Conservation (phyloP, 1,140 invertebrate species). For the Drosophila santomea region DNA sequence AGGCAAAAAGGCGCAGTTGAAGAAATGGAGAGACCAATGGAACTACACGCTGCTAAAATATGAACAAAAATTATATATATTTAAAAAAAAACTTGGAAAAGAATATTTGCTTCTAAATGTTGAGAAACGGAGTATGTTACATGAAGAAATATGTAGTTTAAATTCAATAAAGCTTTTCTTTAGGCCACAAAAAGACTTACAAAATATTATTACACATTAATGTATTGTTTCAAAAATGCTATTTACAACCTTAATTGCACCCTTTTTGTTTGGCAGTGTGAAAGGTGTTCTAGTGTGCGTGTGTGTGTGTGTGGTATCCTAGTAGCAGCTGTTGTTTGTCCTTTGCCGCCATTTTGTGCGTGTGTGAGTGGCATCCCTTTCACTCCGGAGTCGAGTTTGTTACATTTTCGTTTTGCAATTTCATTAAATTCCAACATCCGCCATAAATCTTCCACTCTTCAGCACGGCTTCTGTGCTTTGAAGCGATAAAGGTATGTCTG, state of each 20-base stretch:
- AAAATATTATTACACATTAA: no score
- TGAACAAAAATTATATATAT: no score
- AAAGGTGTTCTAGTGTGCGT: background rate
- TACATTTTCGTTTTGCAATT: slow-evolving; percentile 84
- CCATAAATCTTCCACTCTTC: slow-evolving; percentile 84
- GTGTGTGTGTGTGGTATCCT: slow-evolving; percentile 30
- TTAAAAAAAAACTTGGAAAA: no score
- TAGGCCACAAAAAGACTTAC: no score
- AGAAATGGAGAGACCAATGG: background rate
- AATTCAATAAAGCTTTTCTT: no score
- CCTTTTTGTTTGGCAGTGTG: background rate
- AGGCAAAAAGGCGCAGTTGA: slow-evolving; percentile 35
- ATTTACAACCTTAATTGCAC: no score
- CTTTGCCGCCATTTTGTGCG: slow-evolving; percentile 80
- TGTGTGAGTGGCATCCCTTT: slow-evolving; percentile 42
- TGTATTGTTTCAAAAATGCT: no score
- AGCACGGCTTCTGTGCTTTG: slow-evolving; percentile 82
- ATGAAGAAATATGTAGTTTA: no score
- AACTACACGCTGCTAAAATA: background rate
- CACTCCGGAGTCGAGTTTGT: slow-evolving; percentile 54
- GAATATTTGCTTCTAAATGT: no score
- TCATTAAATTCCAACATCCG: slow-evolving; percentile 84
- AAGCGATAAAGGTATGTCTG: slow-evolving; percentile 79
- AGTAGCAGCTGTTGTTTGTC: slow-evolving; percentile 80
- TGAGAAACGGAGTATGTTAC: no score